phyloP scores from a whole-genome alignment of 23 tunicate species.

The Styela plicata region DNA sequence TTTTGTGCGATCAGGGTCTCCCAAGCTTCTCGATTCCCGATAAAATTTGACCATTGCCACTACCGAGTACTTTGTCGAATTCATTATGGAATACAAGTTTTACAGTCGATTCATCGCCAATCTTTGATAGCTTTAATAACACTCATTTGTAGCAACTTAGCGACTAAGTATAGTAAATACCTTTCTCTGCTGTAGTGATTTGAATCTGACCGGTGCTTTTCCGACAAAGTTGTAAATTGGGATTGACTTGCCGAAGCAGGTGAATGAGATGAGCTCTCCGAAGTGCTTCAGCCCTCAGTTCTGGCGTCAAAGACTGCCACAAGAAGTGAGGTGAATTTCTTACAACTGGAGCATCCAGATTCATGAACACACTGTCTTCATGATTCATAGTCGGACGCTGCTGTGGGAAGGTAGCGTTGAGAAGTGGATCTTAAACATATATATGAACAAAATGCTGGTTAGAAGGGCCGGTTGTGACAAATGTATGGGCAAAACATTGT shows the following conservation, averaged over 20 bases:
- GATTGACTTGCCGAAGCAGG: constrained; percentile 76
- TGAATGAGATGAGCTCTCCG: constrained; percentile 54
- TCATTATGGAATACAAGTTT: too few relatives aligned
- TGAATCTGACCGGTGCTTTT: constrained; percentile 33
- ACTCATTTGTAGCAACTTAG: too few relatives aligned
- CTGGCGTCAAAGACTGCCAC: constrained; percentile 54
- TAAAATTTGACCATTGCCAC: too few relatives aligned
- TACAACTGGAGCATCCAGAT: not conserved
- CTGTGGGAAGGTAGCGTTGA: not conserved
- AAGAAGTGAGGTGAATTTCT: constrained; percentile 10
- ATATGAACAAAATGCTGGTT: not conserved
- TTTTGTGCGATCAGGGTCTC: too few relatives aligned
- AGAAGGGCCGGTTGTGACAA: not conserved
- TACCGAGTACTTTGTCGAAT: too few relatives aligned
- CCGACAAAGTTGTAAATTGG: constrained; percentile 72
- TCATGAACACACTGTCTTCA: constrained; percentile 6
- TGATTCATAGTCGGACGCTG: not conserved
- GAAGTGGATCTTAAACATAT: not conserved
- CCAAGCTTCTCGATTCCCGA: too few relatives aligned
- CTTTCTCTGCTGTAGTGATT: constrained; percentile 48
- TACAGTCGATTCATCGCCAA: too few relatives aligned
- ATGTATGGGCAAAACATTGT: too few relatives aligned
- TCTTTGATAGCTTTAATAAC: too few relatives aligned
- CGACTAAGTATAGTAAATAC: too few relatives aligned
- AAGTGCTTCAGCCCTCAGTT: constrained; percentile 49